These are phyloP conservation scores for Chromobotia macracanthus DNA, from an alignment of 2,797 vertebrate species.

Conservation along the genomic window DNA sequence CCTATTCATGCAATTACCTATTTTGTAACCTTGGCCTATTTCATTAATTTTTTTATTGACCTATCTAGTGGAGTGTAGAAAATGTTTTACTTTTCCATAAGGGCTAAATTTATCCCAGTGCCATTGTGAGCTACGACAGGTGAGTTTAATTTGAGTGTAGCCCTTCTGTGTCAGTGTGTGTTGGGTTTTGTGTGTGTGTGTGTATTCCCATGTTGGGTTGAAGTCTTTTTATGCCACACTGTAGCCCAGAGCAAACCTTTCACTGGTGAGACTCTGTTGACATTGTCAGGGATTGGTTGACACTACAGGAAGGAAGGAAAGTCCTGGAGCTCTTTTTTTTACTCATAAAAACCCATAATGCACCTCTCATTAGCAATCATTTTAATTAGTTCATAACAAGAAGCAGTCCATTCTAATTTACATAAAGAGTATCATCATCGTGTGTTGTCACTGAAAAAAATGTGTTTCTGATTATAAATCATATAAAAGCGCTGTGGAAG, in stretches of 20 bases:
- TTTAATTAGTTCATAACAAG: background rate
- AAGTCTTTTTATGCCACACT: slow-evolving; percentile 33
- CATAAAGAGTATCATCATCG: background rate
- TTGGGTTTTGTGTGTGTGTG: slow-evolving; percentile 35
- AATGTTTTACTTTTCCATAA: slow-evolving; percentile 47
- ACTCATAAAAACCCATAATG: background rate
- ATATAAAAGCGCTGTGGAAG: slow-evolving; percentile 36
- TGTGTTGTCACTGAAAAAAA: slow-evolving; percentile 9
- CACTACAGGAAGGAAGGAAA: slow-evolving; percentile 50
- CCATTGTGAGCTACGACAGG: slow-evolving; percentile 49
- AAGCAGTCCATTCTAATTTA: background rate
- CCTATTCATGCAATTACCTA: background rate
- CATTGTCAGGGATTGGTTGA: slow-evolving; percentile 73
- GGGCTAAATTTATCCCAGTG: slow-evolving; percentile 42
- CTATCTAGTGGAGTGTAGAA: background rate
- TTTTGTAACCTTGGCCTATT: slow-evolving; percentile 23
- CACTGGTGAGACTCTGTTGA: slow-evolving; percentile 62
- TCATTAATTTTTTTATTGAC: background rate
- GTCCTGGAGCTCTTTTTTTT: slow-evolving; percentile 55
- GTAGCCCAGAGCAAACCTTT: slow-evolving; percentile 46
- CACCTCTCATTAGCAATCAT: slow-evolving; percentile 24
- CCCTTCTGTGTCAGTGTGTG: slow-evolving; percentile 43
- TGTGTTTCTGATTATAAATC: slow-evolving; percentile 37
- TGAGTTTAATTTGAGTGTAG: slow-evolving; percentile 60
- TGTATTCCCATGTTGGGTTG: slow-evolving; percentile 33